Conservation (phyloP, 2,113 vertebrate species). For the Neogale vison region DNA sequence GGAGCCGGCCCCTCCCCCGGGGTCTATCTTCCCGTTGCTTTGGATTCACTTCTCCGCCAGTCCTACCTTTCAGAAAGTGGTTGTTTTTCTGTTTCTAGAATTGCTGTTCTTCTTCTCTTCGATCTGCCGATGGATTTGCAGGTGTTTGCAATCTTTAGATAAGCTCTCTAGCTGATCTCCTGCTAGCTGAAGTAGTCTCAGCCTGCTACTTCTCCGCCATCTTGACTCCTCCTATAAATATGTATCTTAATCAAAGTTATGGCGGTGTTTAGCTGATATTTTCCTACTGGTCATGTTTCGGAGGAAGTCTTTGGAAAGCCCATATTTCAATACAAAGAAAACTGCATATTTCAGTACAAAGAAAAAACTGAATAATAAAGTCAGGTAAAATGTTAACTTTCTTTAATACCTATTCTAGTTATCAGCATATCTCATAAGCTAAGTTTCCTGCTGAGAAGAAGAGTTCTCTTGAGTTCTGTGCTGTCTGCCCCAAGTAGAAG, state of each 20-base stretch:
- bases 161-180: too few species aligned
- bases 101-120: too few species aligned
- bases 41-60: too few species aligned
- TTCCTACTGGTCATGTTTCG: constrained; percentile 30
- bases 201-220: too few species aligned
- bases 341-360: not conserved
- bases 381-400: constrained; percentile 26
- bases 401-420: constrained; percentile 1
- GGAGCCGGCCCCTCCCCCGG: too few species aligned
- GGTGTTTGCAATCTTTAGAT: too few species aligned
- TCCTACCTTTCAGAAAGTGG: too few species aligned
- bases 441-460: constrained; percentile 27
- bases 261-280: not conserved
- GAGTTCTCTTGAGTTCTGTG: not conserved
- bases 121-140: too few species aligned
- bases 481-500: not conserved
- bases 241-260: not conserved
- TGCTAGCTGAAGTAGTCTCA: too few species aligned
- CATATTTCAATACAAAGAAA: not conserved
- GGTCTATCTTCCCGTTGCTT: too few species aligned
- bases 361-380: constrained; percentile 24
- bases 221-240: too few species aligned
- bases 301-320: constrained; percentile 18
- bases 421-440: not conserved
- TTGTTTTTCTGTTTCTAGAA: too few species aligned